A percentile compares a stretch with the other conserved stretches of the same genome.
Evolutionary conservation across 2,797 vertebrate species (phyloP).

Genomic region (Lemur catta): DNA sequence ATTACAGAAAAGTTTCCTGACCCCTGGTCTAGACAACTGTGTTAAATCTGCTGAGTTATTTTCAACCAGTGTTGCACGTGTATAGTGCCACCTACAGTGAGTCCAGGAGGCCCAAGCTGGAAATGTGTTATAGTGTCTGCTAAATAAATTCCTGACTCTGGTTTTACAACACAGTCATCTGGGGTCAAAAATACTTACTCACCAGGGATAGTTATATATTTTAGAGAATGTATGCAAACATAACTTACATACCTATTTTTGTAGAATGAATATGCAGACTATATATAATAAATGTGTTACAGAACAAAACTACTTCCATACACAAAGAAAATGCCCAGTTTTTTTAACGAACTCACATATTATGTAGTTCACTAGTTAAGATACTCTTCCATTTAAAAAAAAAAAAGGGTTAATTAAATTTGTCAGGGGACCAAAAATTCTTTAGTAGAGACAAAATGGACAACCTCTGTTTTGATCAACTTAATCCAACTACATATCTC

Average conservation of each 20-base stretch:
- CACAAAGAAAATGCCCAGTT: background rate
- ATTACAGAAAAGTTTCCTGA: background rate
- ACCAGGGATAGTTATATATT: background rate
- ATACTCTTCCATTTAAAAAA: background rate
- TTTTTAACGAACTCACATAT: background rate
- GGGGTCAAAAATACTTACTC: background rate
- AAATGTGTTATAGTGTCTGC: background rate
- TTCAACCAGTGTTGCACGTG: background rate
- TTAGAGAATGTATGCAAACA: background rate
- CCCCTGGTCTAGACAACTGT: no score
- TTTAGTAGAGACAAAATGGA: conserved; percentile 41
- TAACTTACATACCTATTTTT: background rate
- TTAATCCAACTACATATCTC: conserved; percentile 49
- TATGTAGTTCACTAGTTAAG: background rate
- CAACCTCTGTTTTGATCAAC: conserved; percentile 62
- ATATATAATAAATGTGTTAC: background rate
- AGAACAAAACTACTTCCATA: background rate
- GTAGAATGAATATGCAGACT: background rate
- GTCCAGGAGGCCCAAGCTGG: background rate
- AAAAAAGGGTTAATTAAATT: conserved; percentile 15
- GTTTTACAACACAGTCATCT: background rate
- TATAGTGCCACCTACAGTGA: background rate
- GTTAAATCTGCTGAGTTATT: background rate
- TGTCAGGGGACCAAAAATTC: conserved; percentile 19
- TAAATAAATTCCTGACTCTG: background rate